Conservation (phyloP, 2,113 vertebrate species). For the Petrocephalus microphthalmus region DNA sequence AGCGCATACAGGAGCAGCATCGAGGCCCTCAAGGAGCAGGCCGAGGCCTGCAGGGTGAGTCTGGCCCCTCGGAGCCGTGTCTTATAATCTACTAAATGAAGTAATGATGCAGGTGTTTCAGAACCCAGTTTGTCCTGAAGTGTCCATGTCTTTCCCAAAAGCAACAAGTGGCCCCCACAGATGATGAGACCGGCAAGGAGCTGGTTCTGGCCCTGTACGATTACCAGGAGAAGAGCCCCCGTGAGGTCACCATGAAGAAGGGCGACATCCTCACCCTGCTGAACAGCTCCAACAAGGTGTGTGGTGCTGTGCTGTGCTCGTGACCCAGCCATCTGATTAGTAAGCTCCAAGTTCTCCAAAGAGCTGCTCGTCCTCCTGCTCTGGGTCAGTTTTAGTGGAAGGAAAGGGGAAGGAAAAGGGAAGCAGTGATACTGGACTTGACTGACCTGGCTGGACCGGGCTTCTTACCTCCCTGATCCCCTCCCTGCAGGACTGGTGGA, state of each 20-base stretch:
- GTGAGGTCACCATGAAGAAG: constrained; percentile 98
- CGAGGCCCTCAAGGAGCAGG: constrained; percentile 83
- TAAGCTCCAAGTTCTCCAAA: not conserved
- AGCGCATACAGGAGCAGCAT: constrained; percentile 95
- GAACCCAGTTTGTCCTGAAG: not conserved
- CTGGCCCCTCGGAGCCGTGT: not conserved
- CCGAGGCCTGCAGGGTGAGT: constrained; percentile 87
- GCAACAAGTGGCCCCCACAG: constrained; percentile 98
- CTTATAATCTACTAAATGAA: not conserved
- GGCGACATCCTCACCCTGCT: constrained; percentile 92
- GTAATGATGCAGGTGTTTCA: not conserved
- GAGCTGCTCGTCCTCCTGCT: not conserved
- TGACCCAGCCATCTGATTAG: not conserved
- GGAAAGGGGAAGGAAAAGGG: not conserved
- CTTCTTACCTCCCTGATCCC: not conserved
- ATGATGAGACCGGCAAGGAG: constrained; percentile 96
- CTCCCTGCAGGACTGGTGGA: constrained; percentile 89
- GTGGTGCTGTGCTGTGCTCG: not conserved
- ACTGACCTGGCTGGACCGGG: constrained; percentile 69
- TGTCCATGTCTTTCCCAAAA: constrained; percentile 39
- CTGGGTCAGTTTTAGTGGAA: not conserved
- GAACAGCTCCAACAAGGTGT: constrained; percentile 96
- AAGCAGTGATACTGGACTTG: not conserved
- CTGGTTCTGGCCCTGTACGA: constrained; percentile 92
- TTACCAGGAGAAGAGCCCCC: constrained; percentile 97